A percentile compares a stretch with the other conserved stretches of the same genome.
Evolutionary conservation across 2,797 vertebrate genomes (phyloP).

Genomic region (Schizothorax lantsangensis): DNA sequence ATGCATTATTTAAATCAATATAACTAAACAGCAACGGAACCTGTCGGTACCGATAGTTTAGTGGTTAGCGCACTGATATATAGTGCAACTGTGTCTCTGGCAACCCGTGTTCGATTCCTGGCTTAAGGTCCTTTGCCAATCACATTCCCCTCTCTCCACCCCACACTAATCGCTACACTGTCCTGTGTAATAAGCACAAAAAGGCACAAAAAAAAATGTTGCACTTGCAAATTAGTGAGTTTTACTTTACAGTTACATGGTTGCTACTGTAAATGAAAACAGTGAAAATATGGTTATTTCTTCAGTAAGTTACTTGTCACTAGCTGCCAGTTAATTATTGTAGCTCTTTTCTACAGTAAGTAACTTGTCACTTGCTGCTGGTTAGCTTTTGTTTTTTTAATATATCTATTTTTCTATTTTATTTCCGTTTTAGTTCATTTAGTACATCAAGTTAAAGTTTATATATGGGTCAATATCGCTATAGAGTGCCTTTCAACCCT

Average conservation of each 20-base stretch:
- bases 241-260: neutral
- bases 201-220: neutral
- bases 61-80: neutral
- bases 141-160: neutral
- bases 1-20: neutral
- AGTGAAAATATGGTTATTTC: neutral
- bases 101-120: neutral
- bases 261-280: neutral
- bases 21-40: neutral
- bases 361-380: neutral
- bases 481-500: too few species aligned
- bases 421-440: too few species aligned
- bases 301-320: neutral
- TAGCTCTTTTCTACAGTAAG: neutral
- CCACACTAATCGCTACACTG: neutral
- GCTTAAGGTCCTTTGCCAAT: neutral
- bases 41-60: neutral
- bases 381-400: neutral
- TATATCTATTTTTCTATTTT: too few species aligned
- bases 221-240: neutral
- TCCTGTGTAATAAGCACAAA: neutral
- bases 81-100: neutral
- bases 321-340: neutral
- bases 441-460: too few species aligned
- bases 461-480: too few species aligned